Evolutionary conservation across 2,797 vertebrate species (phyloP), one percentile per base, ranked within the genome.

Genomic region (Acrocephalus scirpaceus): DNA sequence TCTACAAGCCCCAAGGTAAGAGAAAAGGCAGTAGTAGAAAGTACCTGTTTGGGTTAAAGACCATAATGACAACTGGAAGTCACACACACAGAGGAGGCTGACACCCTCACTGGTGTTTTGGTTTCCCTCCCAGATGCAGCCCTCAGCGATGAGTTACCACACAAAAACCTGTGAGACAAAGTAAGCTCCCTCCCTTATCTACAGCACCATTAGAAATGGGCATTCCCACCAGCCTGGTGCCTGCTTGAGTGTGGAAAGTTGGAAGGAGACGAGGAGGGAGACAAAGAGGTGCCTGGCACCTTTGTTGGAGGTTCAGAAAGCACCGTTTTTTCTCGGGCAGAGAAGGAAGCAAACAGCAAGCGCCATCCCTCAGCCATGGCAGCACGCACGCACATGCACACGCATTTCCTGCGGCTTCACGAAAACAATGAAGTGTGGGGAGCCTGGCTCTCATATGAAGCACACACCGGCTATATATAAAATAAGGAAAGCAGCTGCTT

Each of bases 401-500:
- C 88, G 91, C 83, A 78, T 20, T 91, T 94, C 96, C 95, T 97
- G 78, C 12, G 1, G 88, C 79, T 80, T 30, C 70, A 50, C 34
- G 5, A 91, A 79, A 95, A 95, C 85, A 91, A 86, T 80, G 70
- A 94, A 74, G 88, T 48, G 58, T 66, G 60, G 92, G 84, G 95
- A 96, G 94, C 84, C 67, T 22, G 36, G n/a, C 51, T 74, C 84
- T 92, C 73, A 16, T 15, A 92, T 17, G 66, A 94, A 81, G 81
- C 78, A 51, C 58, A 20, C 36, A 96, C 76, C 26, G 11, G 89
- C 58, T 95, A 95, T 86, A 87, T 97, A 97, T 96, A 97, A 96
- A 97, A 97, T 96, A 88, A 96, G 97, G 97, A 97, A 97, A 86
- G 86, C 97, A 98, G 97, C 97, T 98, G 98, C 92, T 96, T 95